phyloP scores from a whole-genome alignment of 2,888 invertebrate species.

The Phoenoteleia sp. region DNA sequence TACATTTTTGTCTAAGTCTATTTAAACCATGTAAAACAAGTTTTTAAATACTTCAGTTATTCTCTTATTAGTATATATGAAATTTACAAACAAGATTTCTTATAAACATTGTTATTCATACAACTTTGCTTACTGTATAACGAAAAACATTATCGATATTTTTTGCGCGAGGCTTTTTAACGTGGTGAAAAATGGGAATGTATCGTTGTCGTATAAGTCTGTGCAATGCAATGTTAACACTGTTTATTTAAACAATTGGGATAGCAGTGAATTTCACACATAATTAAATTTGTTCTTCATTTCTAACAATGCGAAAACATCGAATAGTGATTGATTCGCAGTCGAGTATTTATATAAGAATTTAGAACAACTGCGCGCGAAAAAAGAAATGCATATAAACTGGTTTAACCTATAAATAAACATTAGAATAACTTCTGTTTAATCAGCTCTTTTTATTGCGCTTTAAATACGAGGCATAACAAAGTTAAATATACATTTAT shows the following conservation, averaged over 20 bases:
- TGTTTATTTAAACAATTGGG: background rate
- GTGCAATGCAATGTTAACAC: background rate
- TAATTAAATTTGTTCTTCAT: slow-evolving; percentile 5
- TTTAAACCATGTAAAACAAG: too few relatives aligned
- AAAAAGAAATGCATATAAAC: slow-evolving; percentile 28
- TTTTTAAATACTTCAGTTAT: too few relatives aligned
- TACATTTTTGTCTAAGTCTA: too few relatives aligned
- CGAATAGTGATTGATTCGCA: background rate
- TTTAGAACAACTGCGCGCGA: background rate
- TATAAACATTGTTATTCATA: too few relatives aligned
- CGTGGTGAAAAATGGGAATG: background rate
- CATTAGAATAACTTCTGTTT: slow-evolving; percentile 31
- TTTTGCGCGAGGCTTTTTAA: background rate
- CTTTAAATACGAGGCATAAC: slow-evolving; percentile 13
- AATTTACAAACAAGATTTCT: too few relatives aligned
- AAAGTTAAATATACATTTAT: slow-evolving; percentile 17
- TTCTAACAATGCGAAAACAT: background rate
- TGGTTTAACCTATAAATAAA: slow-evolving; percentile 44
- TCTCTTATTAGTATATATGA: too few relatives aligned
- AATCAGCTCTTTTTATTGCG: slow-evolving; percentile 16
- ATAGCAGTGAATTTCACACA: background rate
- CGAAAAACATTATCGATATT: background rate
- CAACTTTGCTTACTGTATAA: too few relatives aligned
- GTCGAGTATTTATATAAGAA: slow-evolving; percentile 9
- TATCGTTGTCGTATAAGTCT: background rate